Base-by-base conservation (phyloP, 2,888 invertebrate genomes). In the Cephus nigrinus region DNA sequence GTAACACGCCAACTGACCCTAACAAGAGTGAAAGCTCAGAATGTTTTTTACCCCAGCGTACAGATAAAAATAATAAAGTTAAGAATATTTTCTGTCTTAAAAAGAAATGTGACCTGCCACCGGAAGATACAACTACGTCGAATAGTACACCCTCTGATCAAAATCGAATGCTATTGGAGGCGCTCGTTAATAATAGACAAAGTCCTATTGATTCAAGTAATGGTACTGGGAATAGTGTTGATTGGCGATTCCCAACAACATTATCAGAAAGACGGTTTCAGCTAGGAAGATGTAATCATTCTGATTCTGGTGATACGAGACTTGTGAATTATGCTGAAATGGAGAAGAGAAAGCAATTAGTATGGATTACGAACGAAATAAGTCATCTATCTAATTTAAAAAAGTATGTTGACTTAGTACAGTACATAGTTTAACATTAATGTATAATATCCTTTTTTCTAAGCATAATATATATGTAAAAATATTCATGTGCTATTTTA, bases 341-440 rank as follows among this genome's bases (percentile, higher is more conserved):
- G 86, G 93, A 93, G 84, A 91, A 92, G 77, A 91, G 92, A 80
- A 93, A 93, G 84, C 94, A 94, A 82, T 85, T 94, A 30, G 89
- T 92, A 33, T 93, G 94, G 93, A 94, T 94, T 68, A 93, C 93
- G 71, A 93, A 92, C 81, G 94, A 94, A 87, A 94, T 94, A 30
- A 90, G 91, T 69, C 93, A 94, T 85, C 88, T 94, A 34, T 92
- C 90, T 34, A 93, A 93, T 84, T 87, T 94, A 30, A 94, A 93
- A 87, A 87, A 89, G 83, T 88, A 88, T 73, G 81, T 81, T 72
- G 73, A 23, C 35, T 55, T 23, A 55, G 23, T 55, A 23, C 2
- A 55, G 9, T 55, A 55, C 55, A 55, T 55, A 9, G 23, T 9
- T 35, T 75, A 71, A 11, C 32, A 55, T 34, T 30, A 76, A 68